Percentiles rank a stretch among this genome's conserved stretches.
Conservation (phyloP, 2,888 invertebrate species). For the Drosophila parthenogenetica region DNA sequence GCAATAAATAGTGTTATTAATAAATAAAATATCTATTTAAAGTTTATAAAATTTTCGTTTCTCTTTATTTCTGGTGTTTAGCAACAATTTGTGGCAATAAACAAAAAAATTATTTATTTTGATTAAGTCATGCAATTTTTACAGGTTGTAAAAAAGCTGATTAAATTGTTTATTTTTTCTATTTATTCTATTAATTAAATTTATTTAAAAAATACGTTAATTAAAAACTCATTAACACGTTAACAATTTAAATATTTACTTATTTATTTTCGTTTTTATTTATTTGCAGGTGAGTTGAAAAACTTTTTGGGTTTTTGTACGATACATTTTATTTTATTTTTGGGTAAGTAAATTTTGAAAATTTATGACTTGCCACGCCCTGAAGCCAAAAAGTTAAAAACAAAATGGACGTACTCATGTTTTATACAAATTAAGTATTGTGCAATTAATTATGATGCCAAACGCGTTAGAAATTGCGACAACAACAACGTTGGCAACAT, state of each 20-base stretch:
- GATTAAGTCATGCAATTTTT: too few relatives aligned
- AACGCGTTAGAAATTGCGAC: constrained; percentile 59
- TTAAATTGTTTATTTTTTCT: too few relatives aligned
- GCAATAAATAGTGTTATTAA: not conserved
- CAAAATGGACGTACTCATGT: constrained; percentile 6
- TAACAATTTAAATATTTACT: not conserved
- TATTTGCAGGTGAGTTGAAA: constrained; percentile 61
- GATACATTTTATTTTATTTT: constrained; percentile 7
- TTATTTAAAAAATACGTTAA: not conserved
- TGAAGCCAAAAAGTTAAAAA: constrained; percentile 1
- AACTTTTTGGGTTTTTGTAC: constrained; percentile 5
- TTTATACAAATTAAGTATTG: constrained; percentile 4
- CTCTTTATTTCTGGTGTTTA: not conserved
- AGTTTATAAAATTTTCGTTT: too few relatives aligned
- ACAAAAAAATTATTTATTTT: not conserved
- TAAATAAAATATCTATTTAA: too few relatives aligned
- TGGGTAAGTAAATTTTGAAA: constrained; percentile 39
- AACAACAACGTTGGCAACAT: constrained; percentile 15
- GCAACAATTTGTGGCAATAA: constrained; percentile 4
- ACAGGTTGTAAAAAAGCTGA: too few relatives aligned
- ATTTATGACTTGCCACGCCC: constrained; percentile 37
- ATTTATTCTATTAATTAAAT: too few relatives aligned
- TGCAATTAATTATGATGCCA: constrained; percentile 41
- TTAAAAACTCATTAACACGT: not conserved
- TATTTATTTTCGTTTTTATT: not conserved